Base-by-base conservation (phyloP, 2,888 invertebrate genomes). In the Pemphredon lugubris region DNA sequence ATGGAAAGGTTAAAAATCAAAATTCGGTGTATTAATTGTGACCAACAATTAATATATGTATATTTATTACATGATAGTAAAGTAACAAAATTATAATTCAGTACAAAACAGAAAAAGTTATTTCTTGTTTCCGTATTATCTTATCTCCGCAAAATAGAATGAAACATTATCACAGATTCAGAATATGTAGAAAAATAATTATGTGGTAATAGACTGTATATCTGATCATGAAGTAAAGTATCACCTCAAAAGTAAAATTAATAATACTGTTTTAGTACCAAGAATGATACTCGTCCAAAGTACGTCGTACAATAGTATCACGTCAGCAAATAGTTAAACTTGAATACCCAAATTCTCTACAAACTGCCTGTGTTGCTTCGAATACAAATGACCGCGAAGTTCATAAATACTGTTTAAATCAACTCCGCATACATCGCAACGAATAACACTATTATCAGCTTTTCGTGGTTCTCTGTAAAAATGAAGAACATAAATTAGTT, bases 311-410 rank as follows among this genome's bases (percentile, higher is more conserved):
- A 26, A 26, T 26, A 26, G 26, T 26, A 26, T 30, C 7, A 4
- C n/a, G n/a, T n/a, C n/a, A 7, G 11, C 2, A 34, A 7, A 34
- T 34, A 11, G 11, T 34, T 20, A 61, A 57, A 61, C 1, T 4
- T 51, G 16, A 11, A 61, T 7, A 39, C 51, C 54, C 30, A 91
- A 86, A 55, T 91, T 90, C 16, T 90, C 89, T 67, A 91, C 91
- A 37, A 89, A 90, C 58, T 90, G 89, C 47, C 83, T 87, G 83
- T 93, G 92, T 18, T 87, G 83, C 69, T 87, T 86, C 54, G 91
- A 91, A 78, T 90, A 90, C 11, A 92, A 89, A 76, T 93, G 93
- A 23, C 90, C 90, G 59, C 92, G 91, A 87, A 93, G 90, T 1
- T 90, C 86, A 60, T 90, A 90, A 32, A 90, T 78, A 3, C 91